Evolutionary conservation across 2,888 invertebrate species (phyloP).

Genomic region (Papilio protenor): DNA sequence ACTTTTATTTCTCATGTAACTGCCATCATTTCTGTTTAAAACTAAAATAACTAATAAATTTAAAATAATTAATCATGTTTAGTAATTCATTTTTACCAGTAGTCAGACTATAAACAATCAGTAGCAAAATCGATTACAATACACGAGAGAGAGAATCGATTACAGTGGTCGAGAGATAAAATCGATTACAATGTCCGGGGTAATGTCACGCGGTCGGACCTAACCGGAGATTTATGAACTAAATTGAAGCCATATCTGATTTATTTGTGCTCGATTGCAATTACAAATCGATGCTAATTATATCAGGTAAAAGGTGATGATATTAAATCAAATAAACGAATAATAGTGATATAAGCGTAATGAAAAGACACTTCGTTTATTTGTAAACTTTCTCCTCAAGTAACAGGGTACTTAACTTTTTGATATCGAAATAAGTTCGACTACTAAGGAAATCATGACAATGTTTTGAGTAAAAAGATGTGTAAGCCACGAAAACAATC

Average conservation of each 20-base stretch:
- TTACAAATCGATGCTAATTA: slow-evolving; percentile 24
- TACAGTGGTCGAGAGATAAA: slow-evolving; percentile 16
- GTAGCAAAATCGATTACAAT: slow-evolving; percentile 57
- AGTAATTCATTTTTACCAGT: not conserved
- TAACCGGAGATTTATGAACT: slow-evolving; percentile 32
- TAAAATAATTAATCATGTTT: not conserved
- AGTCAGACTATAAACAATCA: slow-evolving; percentile 38
- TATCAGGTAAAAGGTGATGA: slow-evolving; percentile 2
- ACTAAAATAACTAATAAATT: not conserved
- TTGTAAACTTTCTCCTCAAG: too few relatives aligned
- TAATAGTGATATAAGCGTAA: too few relatives aligned
- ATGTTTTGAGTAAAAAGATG: not conserved
- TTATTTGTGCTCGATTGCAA: slow-evolving; percentile 26
- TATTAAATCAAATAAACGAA: not conserved
- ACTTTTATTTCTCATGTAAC: slow-evolving; percentile 40
- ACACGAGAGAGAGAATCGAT: slow-evolving; percentile 47
- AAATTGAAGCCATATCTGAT: slow-evolving; percentile 37
- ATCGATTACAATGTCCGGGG: slow-evolving; percentile 31
- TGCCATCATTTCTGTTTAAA: slow-evolving; percentile 25
- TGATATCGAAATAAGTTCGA: not conserved
- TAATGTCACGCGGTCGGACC: slow-evolving; percentile 36
- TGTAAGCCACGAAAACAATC: not conserved
- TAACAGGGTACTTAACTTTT: not conserved
- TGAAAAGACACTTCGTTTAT: too few relatives aligned
- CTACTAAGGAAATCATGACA: not conserved